Conservation (phyloP, 2,888 invertebrate genomes). For the Hedychridium roseum region DNA sequence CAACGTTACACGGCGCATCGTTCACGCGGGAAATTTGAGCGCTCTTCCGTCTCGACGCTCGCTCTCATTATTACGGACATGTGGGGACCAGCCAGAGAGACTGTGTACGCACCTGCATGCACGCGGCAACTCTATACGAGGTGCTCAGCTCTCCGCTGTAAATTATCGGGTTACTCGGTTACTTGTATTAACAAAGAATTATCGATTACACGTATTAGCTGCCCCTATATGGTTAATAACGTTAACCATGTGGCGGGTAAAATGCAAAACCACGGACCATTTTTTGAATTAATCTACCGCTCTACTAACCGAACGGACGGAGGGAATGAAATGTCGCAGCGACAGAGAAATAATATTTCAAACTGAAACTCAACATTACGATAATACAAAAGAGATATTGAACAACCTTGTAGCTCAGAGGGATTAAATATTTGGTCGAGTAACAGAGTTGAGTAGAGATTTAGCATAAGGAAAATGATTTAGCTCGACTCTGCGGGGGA, state of each 20-base stretch:
- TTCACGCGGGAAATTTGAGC: slow-evolving; percentile 46
- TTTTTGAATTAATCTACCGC: neutral
- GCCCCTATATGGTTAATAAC: no score
- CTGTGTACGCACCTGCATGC: slow-evolving; percentile 15
- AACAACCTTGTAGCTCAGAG: no score
- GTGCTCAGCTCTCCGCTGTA: slow-evolving; percentile 34
- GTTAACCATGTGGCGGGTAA: no score
- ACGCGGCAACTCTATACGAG: slow-evolving; percentile 36
- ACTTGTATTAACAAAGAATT: slow-evolving; percentile 4
- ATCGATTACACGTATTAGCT: no score
- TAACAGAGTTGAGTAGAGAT: no score
- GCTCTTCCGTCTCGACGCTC: slow-evolving; percentile 40
- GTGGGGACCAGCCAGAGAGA: slow-evolving; percentile 24
- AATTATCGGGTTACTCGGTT: slow-evolving; percentile 43
- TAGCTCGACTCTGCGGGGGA: no score
- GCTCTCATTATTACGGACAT: slow-evolving; percentile 35
- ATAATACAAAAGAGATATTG: no score
- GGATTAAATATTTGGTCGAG: no score
- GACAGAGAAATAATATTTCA: neutral
- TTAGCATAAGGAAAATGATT: no score
- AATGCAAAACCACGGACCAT: no score
- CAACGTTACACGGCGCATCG: slow-evolving; percentile 31
- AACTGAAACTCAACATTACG: no score
- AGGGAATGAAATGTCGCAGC: neutral
- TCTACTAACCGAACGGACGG: neutral